A percentile compares a stretch with the other conserved stretches of the same genome.
These are phyloP conservation scores for Emys orbicularis DNA, from an alignment of 2,797 vertebrate genomes.

Conservation along the genomic window DNA sequence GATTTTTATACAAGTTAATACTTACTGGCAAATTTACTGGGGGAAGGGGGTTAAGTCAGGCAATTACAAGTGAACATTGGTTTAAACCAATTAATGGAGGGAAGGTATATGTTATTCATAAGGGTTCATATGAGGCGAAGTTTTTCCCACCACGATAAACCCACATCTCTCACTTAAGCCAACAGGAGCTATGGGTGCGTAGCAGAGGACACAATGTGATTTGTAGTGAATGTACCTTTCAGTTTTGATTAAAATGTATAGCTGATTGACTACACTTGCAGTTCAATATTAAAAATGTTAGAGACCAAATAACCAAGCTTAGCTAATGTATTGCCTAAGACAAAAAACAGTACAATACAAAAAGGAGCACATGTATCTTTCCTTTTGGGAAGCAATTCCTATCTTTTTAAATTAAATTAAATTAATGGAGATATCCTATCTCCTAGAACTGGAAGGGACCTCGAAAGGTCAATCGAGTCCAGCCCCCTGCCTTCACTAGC, in stretches of 20 bases:
- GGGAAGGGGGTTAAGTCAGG: neutral
- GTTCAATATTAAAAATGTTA: neutral
- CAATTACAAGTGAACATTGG: neutral
- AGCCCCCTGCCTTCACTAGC: no score
- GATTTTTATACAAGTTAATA: neutral
- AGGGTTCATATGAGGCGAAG: neutral
- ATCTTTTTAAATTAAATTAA: no score
- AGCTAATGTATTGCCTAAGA: neutral
- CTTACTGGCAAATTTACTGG: neutral
- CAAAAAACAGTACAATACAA: neutral
- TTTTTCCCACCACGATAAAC: neutral
- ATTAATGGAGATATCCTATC: no score
- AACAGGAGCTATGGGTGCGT: neutral
- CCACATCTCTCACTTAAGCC: neutral
- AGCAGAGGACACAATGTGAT: neutral
- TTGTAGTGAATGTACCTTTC: neutral
- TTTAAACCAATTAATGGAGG: neutral
- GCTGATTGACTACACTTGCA: neutral
- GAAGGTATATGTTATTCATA: neutral
- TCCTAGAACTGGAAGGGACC: no score
- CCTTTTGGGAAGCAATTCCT: neutral
- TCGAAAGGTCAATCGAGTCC: no score
- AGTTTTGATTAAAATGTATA: neutral
- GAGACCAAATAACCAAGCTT: neutral
- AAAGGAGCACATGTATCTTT: neutral